Evolutionary conservation across 2,888 invertebrate species (phyloP), one percentile per base, ranked within the genome.

Genomic region (Polyommatus iphigenia): DNA sequence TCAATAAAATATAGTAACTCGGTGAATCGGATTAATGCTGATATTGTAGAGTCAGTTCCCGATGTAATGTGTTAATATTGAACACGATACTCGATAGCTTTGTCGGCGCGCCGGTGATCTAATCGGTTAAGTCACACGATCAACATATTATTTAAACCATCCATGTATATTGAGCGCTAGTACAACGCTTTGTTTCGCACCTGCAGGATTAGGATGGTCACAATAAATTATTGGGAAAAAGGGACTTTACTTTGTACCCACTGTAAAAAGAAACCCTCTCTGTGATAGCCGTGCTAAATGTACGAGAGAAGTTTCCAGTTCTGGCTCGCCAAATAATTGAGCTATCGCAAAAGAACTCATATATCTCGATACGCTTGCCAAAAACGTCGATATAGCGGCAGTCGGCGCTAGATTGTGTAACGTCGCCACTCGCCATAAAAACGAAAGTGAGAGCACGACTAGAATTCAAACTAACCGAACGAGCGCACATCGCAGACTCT

Each of bases 401-500:
- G 62, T 67, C 29, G 24, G 62, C 59, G 59, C 59, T 79, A 13
- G 76, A 79, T 79, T 75, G 72, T 78, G 76, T 57, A 78, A 78
- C 71, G 6, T 46, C 80, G 32, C 77, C 29, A 76, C 76, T 46
- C 80, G 32, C 77, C 29, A 76, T 77, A 80, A 78, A 80, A 80
- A 78, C 78, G 80, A 80, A 81, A 80, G 81, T 78, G 72, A 41
- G 10, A 78, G 77, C 79, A 57, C 78, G 50, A 36, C 62, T 77
- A 46, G 80, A 80, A 80, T 81, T 78, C 78, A 76, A 79, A 81
- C 79, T 57, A 80, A 77, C 67, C 54, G 72, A 73, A 24, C 41
- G 36, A n/a, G 6, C 41, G 36, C 18, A 72, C 41, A n/a, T 41
- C 36, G 24, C 29, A 29, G 67, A 29, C 67, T 29, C 67, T 29